Base-by-base conservation (phyloP, 2,888 invertebrate genomes). In the Rhogogaster chlorosoma region DNA sequence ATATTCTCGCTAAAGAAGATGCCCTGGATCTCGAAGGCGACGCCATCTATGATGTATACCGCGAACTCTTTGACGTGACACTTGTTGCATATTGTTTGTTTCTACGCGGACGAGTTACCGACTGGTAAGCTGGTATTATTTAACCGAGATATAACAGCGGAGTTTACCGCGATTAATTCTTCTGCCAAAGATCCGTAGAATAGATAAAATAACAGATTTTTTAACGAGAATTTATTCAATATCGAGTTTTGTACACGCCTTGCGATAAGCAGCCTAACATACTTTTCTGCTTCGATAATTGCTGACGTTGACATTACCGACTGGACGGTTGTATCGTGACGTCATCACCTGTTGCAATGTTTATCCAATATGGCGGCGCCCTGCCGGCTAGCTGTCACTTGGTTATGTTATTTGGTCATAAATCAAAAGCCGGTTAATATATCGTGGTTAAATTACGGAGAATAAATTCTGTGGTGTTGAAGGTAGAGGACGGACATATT, bases 311-410 rank as follows among this genome's bases (percentile, higher is more conserved):
- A 38, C n/a, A 36, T 9, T 38, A 71, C 71, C 38, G 18, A 38
- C 38, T 22, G 36, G 0, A 7, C 22, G 9, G 22, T 71, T n/a
- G 0, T 3, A 42, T 42, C 22, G 18, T 71, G 71, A 71, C 71
- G 71, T 71, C 71, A 42, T 18, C n/a, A 71, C 71, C 38, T 71
- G 71, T 38, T 71, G 71, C 67, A 18, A 6, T 71, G 38, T 38
- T 71, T 38, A n/a, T 71, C 22, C n/a, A 71, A 36, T 4, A 38
- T 42, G 22, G 71, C 71, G 38, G 26, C 71, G 61, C 38, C n/a
- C 12, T 4, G 71, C 71, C 71, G 71, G 71, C n/a, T 36, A 71
- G 42, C 71, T 71, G 38, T 42, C 38, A 71, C 42, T 71, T 71
- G 6, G 22, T 32, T 32, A 32, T 26, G 15, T 67, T 26, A 67